Evolutionary conservation across 2,797 vertebrate species (phyloP).

Genomic region (Poeciliopsis paucimaculata): DNA sequence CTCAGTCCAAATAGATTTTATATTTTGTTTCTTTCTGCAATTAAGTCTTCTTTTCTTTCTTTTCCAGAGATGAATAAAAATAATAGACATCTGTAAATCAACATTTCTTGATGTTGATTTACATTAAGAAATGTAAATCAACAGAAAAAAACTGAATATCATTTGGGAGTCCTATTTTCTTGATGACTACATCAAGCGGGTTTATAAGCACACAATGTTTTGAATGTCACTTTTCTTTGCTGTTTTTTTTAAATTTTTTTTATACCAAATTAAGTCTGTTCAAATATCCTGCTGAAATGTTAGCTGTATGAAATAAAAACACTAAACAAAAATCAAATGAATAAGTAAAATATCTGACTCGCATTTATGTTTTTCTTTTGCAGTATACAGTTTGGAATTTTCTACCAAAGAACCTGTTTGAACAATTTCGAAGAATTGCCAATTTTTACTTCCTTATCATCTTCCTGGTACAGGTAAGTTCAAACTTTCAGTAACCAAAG

Average conservation of each 20-base stretch:
- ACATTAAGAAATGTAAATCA: background rate
- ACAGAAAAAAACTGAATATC: background rate
- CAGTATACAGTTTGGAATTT: conserved; percentile 99
- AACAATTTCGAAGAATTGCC: conserved; percentile 98
- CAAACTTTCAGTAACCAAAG: background rate
- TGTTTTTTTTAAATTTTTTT: background rate
- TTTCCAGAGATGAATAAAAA: background rate
- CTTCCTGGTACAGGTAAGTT: conserved; percentile 97
- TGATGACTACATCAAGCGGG: background rate
- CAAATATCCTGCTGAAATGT: background rate
- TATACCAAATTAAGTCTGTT: background rate
- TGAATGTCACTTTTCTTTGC: background rate
- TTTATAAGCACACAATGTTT: background rate
- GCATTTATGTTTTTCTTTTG: conserved; percentile 12
- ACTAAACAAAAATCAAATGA: background rate
- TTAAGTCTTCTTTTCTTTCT: background rate
- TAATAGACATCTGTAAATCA: background rate
- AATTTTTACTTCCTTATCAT: conserved; percentile 99
- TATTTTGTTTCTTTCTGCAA: background rate
- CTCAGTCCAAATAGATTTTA: background rate
- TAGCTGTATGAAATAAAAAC: background rate
- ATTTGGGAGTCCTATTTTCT: background rate
- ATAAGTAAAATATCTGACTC: conserved; percentile 21
- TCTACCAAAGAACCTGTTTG: conserved; percentile 98
- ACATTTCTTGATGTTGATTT: background rate